Evolutionary conservation across 1,140 invertebrate genomes (phyloP), one percentile per base, ranked within the genome.

Genomic region (Anastrepha ludens): DNA sequence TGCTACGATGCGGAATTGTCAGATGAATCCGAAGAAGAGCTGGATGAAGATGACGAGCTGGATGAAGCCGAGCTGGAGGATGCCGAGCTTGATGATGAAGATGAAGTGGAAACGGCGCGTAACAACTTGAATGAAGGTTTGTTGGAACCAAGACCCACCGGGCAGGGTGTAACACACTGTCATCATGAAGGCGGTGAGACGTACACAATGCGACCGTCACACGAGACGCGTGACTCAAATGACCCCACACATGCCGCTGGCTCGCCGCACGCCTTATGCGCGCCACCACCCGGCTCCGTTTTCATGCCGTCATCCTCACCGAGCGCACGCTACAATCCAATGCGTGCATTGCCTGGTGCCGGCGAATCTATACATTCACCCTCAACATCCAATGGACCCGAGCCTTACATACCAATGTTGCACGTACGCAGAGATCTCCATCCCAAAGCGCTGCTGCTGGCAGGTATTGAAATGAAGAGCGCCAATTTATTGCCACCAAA

Each of bases 381-480:
- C 9, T 44, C 88, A 13, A 62, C 89, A 8, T 88, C 90, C 11
- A 90, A 90, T 17, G 86, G 89, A 11, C 44, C 91, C 0, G 90
- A 94, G 78, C 94, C 93, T 17, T 93, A 94, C 81, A 92, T 95
- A 88, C 95, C 95, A 2, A 95, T 96, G 88, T 90, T 97, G 47
- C 96, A 97, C 89, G 96, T 97, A 41, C 94, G 96, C 59, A 94
- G 96, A 91, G 96, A 97, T 89, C 93, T 97, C 41, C 94, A 96
- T 87, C 95, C 95, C 89, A 93, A 94, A 86, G 94, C 94, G 85
- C 91, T 94, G 62, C 89, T 85, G 2, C 90, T 94, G 2, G 29
- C 86, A 90, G 64, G 93, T 93, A 44, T 92, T 91, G 92, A 86
- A 88, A 90, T 86, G 39, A 88, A 88, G 59, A 41, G 74, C n/a